A percentile compares a stretch with the other conserved stretches of the same genome.
Conservation (phyloP, 2,113 vertebrate species). For the Dascyllus trimaculatus region DNA sequence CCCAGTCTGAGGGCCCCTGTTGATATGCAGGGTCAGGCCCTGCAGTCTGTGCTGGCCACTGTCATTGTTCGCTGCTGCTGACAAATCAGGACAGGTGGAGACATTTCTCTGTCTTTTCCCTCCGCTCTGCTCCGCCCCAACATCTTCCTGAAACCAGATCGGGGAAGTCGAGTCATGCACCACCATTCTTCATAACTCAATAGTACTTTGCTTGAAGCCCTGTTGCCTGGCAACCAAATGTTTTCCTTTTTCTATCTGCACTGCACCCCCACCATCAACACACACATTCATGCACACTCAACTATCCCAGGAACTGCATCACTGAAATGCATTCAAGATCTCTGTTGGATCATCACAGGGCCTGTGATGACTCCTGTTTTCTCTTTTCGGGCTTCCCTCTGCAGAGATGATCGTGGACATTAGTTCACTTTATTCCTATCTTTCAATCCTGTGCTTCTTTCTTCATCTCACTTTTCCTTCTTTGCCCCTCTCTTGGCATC, state of each 20-base stretch:
- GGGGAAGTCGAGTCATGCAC: slow-evolving; percentile 75
- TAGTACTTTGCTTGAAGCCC: slow-evolving; percentile 66
- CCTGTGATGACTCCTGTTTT: slow-evolving; percentile 27
- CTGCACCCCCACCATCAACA: neutral
- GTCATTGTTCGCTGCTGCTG: slow-evolving; percentile 70
- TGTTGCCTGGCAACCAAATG: slow-evolving; percentile 85
- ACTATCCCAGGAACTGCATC: slow-evolving; percentile 65
- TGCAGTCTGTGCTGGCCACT: slow-evolving; percentile 21
- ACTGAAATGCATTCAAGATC: slow-evolving; percentile 69
- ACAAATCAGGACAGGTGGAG: slow-evolving; percentile 86
- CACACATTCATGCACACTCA: slow-evolving; percentile 18
- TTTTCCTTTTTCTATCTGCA: slow-evolving; percentile 70
- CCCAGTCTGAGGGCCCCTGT: slow-evolving; percentile 24
- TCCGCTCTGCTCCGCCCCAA: slow-evolving; percentile 20
- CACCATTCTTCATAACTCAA: slow-evolving; percentile 74
- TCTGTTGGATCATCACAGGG: slow-evolving; percentile 55
- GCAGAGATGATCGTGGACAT: slow-evolving; percentile 25
- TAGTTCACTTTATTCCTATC: slow-evolving; percentile 13
- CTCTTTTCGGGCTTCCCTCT: slow-evolving; percentile 32
- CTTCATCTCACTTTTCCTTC: neutral
- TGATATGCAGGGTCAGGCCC: slow-evolving; percentile 26
- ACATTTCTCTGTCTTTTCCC: slow-evolving; percentile 58
- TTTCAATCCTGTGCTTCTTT: slow-evolving; percentile 22
- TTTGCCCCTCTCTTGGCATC: neutral
- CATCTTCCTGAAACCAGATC: slow-evolving; percentile 81